Percentiles rank a stretch among this genome's conserved stretches.
Evolutionary conservation across 2,113 vertebrate species (phyloP).

Genomic region (Rhizomys pruinosus): DNA sequence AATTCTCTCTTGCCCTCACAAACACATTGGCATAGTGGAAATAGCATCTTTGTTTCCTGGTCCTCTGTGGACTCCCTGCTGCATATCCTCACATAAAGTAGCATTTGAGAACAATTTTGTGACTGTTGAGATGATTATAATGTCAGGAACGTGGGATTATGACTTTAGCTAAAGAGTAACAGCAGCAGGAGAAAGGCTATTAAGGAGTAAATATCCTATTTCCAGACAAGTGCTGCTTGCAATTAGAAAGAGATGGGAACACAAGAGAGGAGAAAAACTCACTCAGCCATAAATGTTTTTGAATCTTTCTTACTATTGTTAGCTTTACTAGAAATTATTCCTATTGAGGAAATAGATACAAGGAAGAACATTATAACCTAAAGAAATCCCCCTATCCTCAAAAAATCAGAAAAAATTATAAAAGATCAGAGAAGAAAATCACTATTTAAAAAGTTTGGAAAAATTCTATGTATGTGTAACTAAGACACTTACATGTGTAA

Average conservation of each 20-base stretch:
- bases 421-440: neutral
- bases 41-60: slow-evolving; percentile 56
- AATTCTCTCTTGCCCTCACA: slow-evolving; percentile 41
- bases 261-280: slow-evolving; percentile 12
- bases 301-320: slow-evolving; percentile 42
- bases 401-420: neutral
- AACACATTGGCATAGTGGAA: slow-evolving; percentile 36
- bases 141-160: slow-evolving; percentile 72
- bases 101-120: slow-evolving; percentile 79
- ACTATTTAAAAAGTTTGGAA: neutral
- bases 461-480: neutral
- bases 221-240: slow-evolving; percentile 34
- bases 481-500: neutral
- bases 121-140: slow-evolving; percentile 75
- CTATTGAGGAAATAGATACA: neutral
- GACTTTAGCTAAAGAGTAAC: slow-evolving; percentile 73
- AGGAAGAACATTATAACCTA: neutral
- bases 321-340: neutral
- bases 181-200: slow-evolving; percentile 64
- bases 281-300: slow-evolving; percentile 20
- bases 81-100: slow-evolving; percentile 67
- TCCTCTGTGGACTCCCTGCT: slow-evolving; percentile 55
- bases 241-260: slow-evolving; percentile 57
- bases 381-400: neutral
- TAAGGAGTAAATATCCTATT: slow-evolving; percentile 69